Conservation (phyloP, 2,113 vertebrate genomes). For the Ifrita kowaldi region DNA sequence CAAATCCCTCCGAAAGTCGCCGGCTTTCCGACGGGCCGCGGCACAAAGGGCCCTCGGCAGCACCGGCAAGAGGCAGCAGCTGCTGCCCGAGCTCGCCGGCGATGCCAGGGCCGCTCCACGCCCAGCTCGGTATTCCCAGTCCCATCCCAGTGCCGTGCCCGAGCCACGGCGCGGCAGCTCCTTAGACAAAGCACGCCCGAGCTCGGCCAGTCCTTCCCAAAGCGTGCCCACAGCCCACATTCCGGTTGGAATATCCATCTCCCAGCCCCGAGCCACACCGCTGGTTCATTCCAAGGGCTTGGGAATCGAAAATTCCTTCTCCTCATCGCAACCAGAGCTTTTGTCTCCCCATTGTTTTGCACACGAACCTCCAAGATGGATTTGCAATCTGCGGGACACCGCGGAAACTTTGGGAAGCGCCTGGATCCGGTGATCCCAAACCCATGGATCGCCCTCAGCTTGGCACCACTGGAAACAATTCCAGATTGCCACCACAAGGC, state of each 20-base stretch:
- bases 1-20: not conserved
- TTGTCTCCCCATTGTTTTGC: not conserved
- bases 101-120: not conserved
- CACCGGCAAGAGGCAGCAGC: not conserved
- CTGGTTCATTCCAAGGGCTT: not conserved
- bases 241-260: fast-evolving
- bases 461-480: not conserved
- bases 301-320: not conserved
- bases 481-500: fast-evolving
- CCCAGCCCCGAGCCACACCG: not conserved
- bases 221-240: not conserved
- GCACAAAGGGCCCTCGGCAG: not conserved
- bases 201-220: not conserved
- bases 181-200: not conserved
- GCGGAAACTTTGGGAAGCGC: not conserved
- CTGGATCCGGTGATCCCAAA: not conserved
- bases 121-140: not conserved
- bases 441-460: not conserved
- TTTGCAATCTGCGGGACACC: not conserved
- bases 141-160: not conserved
- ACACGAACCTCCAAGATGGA: not conserved
- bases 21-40: not conserved
- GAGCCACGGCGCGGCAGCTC: not conserved
- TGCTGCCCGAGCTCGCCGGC: not conserved
- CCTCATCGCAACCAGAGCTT: not conserved